Base-by-base conservation (phyloP, 2,797 vertebrate species). In the Pantherophis vulpinus region DNA sequence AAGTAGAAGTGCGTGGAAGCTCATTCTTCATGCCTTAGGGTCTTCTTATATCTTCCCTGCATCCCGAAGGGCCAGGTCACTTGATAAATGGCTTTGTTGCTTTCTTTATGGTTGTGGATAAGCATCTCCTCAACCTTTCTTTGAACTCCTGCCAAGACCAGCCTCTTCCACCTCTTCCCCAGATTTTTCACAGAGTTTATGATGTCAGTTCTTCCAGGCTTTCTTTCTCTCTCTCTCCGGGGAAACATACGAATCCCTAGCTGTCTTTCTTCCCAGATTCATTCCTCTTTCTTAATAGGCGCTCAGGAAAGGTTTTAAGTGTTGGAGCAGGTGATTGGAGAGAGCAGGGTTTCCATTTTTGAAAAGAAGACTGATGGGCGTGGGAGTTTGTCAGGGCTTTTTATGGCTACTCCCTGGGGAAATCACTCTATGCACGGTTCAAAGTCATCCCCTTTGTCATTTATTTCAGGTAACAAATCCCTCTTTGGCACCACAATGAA, bases 81-180 rank as follows among this genome's bases (percentile, higher is more conserved):
- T 91, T 92, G 91, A 95, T 86, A 60, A 96, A 95, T 79, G 56
- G 55, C 91, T 61, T 59, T 27, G 60, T 0, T 91, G 88, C 32
- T 18, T 51, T 90, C 4, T 5, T 23, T n/a, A 9, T 63, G 92
- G 56, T 10, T 42, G 56, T 63, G 66, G 58, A 91, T 61, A 83
- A 93, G 79, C 13, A 79, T 59, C 25, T 91, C 89, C 86, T 6
- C 47, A 25, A 13, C 92, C 94, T 61, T 60, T 91, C n/a, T 95
- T 95, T 90, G 90, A 94, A 95, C 92, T 90, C 92, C 93, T 92
- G 56, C 74, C 74, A 79, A 61, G 3, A 56, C 9, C 12, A 60
- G 9, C 2, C 70, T 42, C 47, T 47, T 87, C 89, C 83, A 16
- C 91, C 12, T n/a, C 25, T 23, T 61, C 89, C 90, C 0, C 6